These are phyloP conservation scores for Sebastes taczanowskii DNA, from an alignment of 2,797 vertebrate species.

Conservation along the genomic window DNA sequence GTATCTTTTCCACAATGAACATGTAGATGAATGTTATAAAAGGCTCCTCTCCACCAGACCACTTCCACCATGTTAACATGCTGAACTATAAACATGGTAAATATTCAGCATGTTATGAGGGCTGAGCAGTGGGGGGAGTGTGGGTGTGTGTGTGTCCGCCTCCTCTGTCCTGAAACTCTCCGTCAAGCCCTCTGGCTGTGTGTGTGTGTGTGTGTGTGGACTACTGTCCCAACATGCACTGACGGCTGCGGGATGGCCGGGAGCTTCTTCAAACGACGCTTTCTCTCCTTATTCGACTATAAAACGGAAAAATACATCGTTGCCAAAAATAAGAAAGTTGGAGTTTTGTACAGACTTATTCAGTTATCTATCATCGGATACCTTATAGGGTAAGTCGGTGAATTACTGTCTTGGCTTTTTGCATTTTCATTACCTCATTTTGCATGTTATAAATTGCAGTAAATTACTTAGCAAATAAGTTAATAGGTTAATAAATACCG, in stretches of 20 bases:
- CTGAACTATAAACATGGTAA: background rate
- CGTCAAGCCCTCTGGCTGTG: no score
- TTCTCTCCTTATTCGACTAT: constrained; percentile 86
- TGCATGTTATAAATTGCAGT: no score
- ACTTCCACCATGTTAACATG: constrained; percentile 39
- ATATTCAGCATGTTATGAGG: background rate
- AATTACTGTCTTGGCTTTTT: background rate
- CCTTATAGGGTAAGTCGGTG: constrained; percentile 82
- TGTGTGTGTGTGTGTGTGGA: background rate
- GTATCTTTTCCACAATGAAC: background rate
- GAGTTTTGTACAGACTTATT: constrained; percentile 89
- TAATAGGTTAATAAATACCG: no score
- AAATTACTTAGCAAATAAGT: background rate
- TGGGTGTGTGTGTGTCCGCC: no score
- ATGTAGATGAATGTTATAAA: background rate
- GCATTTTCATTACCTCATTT: background rate
- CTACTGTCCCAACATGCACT: background rate
- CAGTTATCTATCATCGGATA: constrained; percentile 88
- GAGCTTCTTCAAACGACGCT: constrained; percentile 61
- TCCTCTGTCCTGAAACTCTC: no score
- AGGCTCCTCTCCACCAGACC: background rate
- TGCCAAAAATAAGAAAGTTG: constrained; percentile 90
- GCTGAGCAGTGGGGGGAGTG: background rate
- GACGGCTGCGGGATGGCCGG: constrained; percentile 62
- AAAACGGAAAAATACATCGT: constrained; percentile 91